These are phyloP conservation scores for Thamnophis sirtalis DNA, from an alignment of 2,113 vertebrate species.

Conservation along the genomic window DNA sequence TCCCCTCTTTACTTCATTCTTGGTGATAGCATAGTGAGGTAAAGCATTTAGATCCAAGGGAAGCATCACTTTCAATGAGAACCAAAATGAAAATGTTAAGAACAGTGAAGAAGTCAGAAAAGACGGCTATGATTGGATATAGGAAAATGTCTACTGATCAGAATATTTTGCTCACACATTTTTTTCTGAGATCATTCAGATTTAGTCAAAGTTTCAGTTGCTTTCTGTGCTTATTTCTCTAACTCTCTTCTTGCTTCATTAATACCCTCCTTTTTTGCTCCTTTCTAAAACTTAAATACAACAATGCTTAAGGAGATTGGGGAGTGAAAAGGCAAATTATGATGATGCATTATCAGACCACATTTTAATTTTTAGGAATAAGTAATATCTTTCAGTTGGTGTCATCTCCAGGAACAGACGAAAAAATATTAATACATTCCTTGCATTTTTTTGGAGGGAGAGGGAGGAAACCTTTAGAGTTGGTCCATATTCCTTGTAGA, in stretches of 20 bases:
- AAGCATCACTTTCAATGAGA: background rate
- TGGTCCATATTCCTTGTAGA: background rate
- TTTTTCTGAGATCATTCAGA: background rate
- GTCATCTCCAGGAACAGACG: background rate
- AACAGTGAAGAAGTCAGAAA: background rate
- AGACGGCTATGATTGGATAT: slow-evolving; percentile 3
- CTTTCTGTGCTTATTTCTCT: slow-evolving; percentile 6
- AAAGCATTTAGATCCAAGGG: background rate
- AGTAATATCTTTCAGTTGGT: background rate
- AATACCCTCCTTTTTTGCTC: background rate
- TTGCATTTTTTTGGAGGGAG: fast-evolving
- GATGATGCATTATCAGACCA: fast-evolving
- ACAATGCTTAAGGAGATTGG: background rate
- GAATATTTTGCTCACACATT: background rate
- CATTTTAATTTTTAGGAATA: background rate
- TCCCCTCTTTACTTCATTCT: background rate
- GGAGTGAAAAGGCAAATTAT: background rate
- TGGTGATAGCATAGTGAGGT: background rate
- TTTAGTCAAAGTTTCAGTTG: background rate
- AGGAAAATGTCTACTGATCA: background rate
- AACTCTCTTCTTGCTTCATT: background rate
- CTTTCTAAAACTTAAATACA: background rate
- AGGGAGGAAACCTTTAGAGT: background rate
- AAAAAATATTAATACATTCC: background rate
- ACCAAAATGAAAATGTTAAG: background rate